phyloP scores from a whole-genome alignment of 1,140 invertebrate genomes.

The Diploscapter pachys region DNA sequence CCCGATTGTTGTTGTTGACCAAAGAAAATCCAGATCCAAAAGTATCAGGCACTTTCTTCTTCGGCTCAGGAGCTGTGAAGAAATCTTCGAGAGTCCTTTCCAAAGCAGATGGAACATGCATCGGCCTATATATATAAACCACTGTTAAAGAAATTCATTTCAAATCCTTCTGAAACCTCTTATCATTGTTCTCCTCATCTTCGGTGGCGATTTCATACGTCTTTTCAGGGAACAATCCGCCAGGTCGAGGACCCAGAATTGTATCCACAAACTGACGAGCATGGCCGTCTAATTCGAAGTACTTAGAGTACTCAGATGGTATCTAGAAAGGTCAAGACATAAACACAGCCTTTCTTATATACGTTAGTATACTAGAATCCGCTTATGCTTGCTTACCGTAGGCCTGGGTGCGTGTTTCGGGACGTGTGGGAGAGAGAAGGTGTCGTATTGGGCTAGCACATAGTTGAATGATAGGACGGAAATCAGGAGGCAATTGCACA shows the following conservation, averaged over 20 bases:
- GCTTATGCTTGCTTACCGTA: slow-evolving; percentile 30
- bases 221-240: slow-evolving; percentile 58
- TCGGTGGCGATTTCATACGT: slow-evolving; percentile 51
- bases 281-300: slow-evolving; percentile 58
- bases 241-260: slow-evolving; percentile 52
- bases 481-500: slow-evolving; percentile 11
- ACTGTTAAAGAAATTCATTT: slow-evolving; percentile 4
- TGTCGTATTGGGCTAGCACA: slow-evolving; percentile 43
- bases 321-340: too few relatives aligned
- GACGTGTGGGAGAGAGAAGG: slow-evolving; percentile 46
- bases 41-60: slow-evolving; percentile 48
- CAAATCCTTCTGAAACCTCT: background rate
- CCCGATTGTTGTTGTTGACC: slow-evolving; percentile 41
- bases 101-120: slow-evolving; percentile 38
- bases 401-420: slow-evolving; percentile 53
- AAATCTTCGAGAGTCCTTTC: slow-evolving; percentile 54
- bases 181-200: background rate
- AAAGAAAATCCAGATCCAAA: slow-evolving; percentile 55
- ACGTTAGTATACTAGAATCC: too few relatives aligned
- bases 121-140: slow-evolving; percentile 25
- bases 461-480: slow-evolving; percentile 25
- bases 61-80: slow-evolving; percentile 52
- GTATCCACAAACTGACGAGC: slow-evolving; percentile 55
- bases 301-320: slow-evolving; percentile 51
- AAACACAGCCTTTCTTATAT: too few relatives aligned